Evolutionary conservation across 2,888 invertebrate genomes (phyloP), one percentile per base, ranked within the genome.

Genomic region (Camptogramma bilineatum): DNA sequence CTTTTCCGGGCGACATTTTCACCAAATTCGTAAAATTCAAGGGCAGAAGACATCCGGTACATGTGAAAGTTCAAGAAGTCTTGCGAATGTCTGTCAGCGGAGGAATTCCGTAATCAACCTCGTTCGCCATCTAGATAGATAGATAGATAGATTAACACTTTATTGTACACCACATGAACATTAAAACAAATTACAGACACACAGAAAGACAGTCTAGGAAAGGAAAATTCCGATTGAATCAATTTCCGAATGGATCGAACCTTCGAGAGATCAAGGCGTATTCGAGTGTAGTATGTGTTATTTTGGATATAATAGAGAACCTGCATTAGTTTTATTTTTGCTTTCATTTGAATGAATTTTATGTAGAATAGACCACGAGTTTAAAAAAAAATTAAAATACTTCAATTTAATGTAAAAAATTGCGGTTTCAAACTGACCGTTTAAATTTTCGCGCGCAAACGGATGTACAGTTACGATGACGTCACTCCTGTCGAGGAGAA

Each of bases 11-110:
- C 16, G 48, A 21, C 51, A 28, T 52, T 42, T 55, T 9, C 34
- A 48, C 18, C 28, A 16, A 58, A 64, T 28, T 54, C 10, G 18
- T 21, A 17, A 21, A 28, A 46, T 44, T 10, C 24, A 44, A 58
- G 13, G 13, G 19, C 50, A 51, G 16, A 13, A 2, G 10, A 46
- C n/a, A 42, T 57, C 62, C 39, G 54, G 56, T 34, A 44, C 21
- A 0, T 64, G 65, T 57, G 65, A 61, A 65, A 65, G 65, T 65
- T 57, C 60, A 65, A 65, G 56, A 28, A 28, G 28, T 28, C 28
- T 28, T 28, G 7, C 28, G 28, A 28, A 59, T 34, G 34, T 56
- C 46, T 52, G 55, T 55, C 51, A 62, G 39, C 19, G 19, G 46
- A 28, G 42, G 42, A 53, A 53, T 63, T 58, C 54, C 58, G 57